Conservation (phyloP, 2,113 vertebrate genomes). For the Catharus minimus region DNA sequence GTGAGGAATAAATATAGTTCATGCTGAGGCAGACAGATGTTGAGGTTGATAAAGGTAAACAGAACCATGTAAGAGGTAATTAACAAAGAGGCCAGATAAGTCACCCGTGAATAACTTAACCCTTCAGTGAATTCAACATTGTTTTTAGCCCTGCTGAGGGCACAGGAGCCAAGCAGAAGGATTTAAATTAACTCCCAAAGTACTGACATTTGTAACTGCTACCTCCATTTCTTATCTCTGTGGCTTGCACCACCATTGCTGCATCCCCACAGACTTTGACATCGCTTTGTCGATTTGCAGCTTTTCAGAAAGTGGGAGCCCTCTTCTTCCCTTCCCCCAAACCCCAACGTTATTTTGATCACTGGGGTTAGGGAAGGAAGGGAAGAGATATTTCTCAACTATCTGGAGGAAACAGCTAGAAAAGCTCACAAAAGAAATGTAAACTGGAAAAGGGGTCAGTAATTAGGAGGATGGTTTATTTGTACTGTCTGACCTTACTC, state of each 20-base stretch:
- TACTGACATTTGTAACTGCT: not conserved
- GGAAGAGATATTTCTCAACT: conserved; percentile 45
- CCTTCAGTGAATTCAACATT: not conserved
- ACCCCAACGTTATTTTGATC: not conserved
- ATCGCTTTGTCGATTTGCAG: rapidly evolving
- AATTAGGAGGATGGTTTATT: conserved; percentile 39
- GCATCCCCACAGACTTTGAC: not conserved
- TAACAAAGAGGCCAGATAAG: conserved; percentile 14
- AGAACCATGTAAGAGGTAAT: conserved; percentile 15
- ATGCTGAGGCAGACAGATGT: conserved; percentile 37
- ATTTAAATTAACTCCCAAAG: not conserved
- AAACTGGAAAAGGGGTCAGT: not conserved
- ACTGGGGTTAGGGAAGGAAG: conserved; percentile 22
- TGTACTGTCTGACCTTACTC: conserved; percentile 25
- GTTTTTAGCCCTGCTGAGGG: not conserved
- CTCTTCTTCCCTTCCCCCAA: not conserved
- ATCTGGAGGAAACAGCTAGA: conserved; percentile 61
- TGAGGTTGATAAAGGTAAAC: conserved; percentile 52
- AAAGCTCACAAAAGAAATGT: conserved; percentile 33
- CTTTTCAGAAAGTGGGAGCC: not conserved
- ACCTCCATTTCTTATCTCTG: not conserved
- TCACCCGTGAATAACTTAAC: conserved; percentile 50
- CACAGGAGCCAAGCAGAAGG: not conserved
- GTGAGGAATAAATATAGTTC: conserved; percentile 32
- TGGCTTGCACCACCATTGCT: not conserved